Evolutionary conservation across 2,888 invertebrate species (phyloP).

Genomic region (Pyralis farinalis): DNA sequence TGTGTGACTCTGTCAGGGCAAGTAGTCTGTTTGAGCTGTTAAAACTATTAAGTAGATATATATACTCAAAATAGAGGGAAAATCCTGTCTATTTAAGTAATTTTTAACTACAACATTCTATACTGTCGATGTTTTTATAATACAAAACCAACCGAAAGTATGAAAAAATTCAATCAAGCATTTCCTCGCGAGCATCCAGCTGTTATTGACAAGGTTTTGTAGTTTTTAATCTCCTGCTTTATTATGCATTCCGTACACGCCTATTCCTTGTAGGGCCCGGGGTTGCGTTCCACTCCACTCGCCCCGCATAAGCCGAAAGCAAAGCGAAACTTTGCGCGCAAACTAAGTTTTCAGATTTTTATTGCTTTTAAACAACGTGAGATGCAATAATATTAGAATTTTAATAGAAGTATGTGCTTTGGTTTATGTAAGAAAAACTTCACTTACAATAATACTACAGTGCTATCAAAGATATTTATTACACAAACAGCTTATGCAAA

Average conservation of each 20-base stretch:
- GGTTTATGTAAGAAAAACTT: neutral
- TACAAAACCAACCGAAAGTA: neutral
- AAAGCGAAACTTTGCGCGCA: constrained; percentile 68
- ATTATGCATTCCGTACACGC: constrained; percentile 79
- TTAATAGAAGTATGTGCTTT: constrained; percentile 31
- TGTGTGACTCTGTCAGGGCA: too few relatives aligned
- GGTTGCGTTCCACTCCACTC: constrained; percentile 59
- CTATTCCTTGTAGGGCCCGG: constrained; percentile 72
- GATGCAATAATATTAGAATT: constrained; percentile 71
- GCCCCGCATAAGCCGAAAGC: constrained; percentile 57
- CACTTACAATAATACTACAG: neutral
- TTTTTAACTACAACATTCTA: too few relatives aligned
- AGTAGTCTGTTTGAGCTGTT: too few relatives aligned
- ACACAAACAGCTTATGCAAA: too few relatives aligned
- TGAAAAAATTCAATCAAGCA: neutral
- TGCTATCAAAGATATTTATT: neutral
- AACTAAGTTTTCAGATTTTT: constrained; percentile 75
- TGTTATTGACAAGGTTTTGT: constrained; percentile 73
- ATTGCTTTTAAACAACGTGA: constrained; percentile 76
- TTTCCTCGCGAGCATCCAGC: constrained; percentile 11
- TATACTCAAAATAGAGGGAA: too few relatives aligned
- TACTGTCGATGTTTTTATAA: too few relatives aligned
- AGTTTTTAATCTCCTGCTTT: constrained; percentile 76
- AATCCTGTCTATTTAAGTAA: too few relatives aligned
- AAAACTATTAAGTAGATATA: too few relatives aligned